Percentiles rank a stretch among this genome's conserved stretches.
Conservation (phyloP, 30 jellyfish, hydroid and myxozoan genomes). For the Hydractinia echinata region DNA sequence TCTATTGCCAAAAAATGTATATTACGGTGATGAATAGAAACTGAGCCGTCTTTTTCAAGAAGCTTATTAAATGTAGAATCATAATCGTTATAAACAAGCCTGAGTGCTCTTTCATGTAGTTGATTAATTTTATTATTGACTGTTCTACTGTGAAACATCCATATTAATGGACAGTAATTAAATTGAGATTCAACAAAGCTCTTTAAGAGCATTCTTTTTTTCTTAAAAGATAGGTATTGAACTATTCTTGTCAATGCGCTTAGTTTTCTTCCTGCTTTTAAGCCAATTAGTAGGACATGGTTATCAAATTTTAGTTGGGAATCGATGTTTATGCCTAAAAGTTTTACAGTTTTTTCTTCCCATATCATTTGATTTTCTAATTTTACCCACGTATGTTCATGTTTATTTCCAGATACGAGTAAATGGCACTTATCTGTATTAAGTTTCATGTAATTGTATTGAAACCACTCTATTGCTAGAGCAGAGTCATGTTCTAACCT, state of each 20-base stretch:
- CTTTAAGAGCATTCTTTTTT: too few species aligned
- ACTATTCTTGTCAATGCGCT: too few species aligned
- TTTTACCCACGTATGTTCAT: rapidly evolving
- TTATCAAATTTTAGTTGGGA: too few species aligned
- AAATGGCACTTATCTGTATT: neutral
- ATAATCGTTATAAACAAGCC: neutral
- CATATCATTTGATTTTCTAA: too few species aligned
- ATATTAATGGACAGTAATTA: neutral
- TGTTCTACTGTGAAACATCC: neutral
- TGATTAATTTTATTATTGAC: neutral
- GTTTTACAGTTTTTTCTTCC: too few species aligned
- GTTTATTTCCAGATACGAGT: neutral
- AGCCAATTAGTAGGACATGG: too few species aligned
- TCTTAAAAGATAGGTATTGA: too few species aligned
- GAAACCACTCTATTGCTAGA: neutral
- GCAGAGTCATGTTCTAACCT: neutral
- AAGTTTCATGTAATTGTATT: neutral
- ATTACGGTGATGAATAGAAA: neutral
- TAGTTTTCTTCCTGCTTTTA: too few species aligned
- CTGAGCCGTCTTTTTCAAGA: neutral
- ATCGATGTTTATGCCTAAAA: too few species aligned
- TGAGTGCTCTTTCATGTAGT: neutral
- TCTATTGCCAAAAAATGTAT: too few species aligned
- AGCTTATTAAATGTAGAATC: neutral
- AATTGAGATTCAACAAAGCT: too few species aligned